Conservation (phyloP, 2,888 invertebrate species). For the Brachynemurus nebulosus region DNA sequence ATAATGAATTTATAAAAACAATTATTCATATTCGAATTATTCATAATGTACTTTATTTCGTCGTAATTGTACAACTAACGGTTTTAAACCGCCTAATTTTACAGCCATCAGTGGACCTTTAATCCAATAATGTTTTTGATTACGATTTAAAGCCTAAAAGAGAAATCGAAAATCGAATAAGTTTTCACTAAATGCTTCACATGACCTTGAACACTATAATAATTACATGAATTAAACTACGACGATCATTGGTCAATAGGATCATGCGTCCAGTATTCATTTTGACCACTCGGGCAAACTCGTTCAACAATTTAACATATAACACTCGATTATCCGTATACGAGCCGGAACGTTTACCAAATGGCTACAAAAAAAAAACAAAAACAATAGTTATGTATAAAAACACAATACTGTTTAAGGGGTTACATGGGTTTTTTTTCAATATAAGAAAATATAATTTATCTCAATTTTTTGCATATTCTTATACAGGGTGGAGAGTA, state of each 20-base stretch:
- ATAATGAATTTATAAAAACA: too few relatives aligned
- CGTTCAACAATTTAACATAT: conserved; percentile 34
- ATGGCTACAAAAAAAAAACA: conserved; percentile 30
- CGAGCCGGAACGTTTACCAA: conserved; percentile 39
- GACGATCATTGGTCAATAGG: conserved; percentile 33
- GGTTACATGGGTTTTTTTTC: too few relatives aligned
- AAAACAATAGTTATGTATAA: neutral
- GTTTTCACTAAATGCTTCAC: neutral
- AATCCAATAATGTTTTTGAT: neutral
- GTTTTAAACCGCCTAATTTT: conserved; percentile 2
- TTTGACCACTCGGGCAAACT: conserved; percentile 34
- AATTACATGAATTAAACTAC: conserved; percentile 7
- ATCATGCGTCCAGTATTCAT: conserved; percentile 35
- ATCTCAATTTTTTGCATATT: too few relatives aligned
- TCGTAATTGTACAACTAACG: neutral
- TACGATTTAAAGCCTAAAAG: neutral
- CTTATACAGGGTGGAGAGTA: too few relatives aligned
- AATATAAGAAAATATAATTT: too few relatives aligned
- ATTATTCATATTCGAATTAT: too few relatives aligned
- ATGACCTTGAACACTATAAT: neutral
- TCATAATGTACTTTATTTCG: neutral
- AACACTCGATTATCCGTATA: conserved; percentile 34
- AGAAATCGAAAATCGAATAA: neutral
- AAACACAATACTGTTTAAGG: too few relatives aligned
- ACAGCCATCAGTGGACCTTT: neutral